Evolutionary conservation across 92 coral and sea anemone species (phyloP).

Genomic region (Palythoa grandis): DNA sequence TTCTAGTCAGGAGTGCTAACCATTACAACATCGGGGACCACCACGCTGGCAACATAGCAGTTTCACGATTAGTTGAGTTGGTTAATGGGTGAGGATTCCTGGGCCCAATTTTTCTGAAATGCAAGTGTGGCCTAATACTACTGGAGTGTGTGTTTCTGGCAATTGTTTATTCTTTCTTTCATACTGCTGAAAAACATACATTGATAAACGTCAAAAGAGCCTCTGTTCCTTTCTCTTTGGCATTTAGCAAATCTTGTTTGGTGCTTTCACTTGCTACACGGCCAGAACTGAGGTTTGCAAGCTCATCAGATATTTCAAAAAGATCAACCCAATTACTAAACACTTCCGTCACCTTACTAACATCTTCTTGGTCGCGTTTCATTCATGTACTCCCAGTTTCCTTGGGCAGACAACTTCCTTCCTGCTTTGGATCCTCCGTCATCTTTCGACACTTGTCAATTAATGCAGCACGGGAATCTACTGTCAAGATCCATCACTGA

Average conservation of each 20-base stretch:
- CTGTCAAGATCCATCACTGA: not conserved
- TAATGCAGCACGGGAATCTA: not conserved
- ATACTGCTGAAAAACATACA: too few species aligned
- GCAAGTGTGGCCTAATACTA: too few species aligned
- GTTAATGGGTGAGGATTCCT: too few species aligned
- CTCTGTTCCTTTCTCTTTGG: conserved; percentile 41
- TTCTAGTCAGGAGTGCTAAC: too few species aligned
- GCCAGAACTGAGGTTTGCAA: conserved; percentile 61
- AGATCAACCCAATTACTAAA: not conserved
- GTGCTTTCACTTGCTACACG: conserved; percentile 50
- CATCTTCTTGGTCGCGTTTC: not conserved
- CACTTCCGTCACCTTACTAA: conserved; percentile 54
- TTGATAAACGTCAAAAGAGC: conserved; percentile 45
- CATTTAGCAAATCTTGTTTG: too few species aligned
- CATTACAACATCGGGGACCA: too few species aligned
- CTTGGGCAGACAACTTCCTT: not conserved
- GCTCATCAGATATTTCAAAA: conserved; percentile 30
- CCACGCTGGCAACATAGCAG: too few species aligned
- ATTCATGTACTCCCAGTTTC: not conserved
- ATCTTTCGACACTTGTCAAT: not conserved
- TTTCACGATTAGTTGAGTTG: too few species aligned
- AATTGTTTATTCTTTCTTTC: too few species aligned
- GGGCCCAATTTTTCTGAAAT: too few species aligned
- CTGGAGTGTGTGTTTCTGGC: too few species aligned
- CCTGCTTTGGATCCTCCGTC: not conserved